A percentile compares a stretch with the other conserved stretches of the same genome.
These are phyloP conservation scores for Solenopsis invicta DNA, from an alignment of 1,140 invertebrate species.

Conservation along the genomic window DNA sequence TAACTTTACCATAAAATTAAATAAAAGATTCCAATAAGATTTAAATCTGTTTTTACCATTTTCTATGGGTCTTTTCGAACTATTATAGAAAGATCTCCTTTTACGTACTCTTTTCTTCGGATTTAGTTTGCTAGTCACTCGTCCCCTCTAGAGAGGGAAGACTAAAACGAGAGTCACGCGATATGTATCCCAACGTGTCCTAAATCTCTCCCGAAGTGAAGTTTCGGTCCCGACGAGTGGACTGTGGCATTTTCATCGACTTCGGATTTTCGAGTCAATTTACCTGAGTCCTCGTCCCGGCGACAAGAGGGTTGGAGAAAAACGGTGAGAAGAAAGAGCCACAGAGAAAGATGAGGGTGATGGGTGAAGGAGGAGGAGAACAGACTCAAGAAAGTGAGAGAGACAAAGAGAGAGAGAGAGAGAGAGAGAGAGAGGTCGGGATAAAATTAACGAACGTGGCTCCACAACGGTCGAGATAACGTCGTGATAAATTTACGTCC, in stretches of 20 bases:
- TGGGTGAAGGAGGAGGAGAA: not conserved
- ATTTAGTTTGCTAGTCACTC: not conserved
- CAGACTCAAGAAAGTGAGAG: not conserved
- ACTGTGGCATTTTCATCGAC: constrained; percentile 9
- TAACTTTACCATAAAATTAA: no score
- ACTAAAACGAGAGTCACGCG: constrained; percentile 44
- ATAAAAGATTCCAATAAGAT: no score
- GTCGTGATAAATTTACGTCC: constrained; percentile 84
- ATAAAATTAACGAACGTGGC: constrained; percentile 82
- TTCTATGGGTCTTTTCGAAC: no score
- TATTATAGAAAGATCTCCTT: not conserved
- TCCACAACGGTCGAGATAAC: constrained; percentile 80
- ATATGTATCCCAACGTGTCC: not conserved
- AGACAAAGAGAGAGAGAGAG: not conserved
- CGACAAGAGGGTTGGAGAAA: constrained; percentile 24
- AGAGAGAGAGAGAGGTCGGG: constrained; percentile 22
- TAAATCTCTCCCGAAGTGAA: constrained; percentile 26
- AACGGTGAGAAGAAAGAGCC: constrained; percentile 22
- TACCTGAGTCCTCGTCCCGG: constrained; percentile 45
- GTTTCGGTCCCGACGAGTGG: constrained; percentile 51
- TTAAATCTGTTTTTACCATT: no score
- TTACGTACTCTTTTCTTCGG: not conserved
- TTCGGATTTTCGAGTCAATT: constrained; percentile 65
- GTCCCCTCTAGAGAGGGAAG: not conserved
- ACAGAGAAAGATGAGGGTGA: constrained; percentile 21